phyloP scores from a whole-genome alignment of 2,113 vertebrate species.

The Lepus americanus region DNA sequence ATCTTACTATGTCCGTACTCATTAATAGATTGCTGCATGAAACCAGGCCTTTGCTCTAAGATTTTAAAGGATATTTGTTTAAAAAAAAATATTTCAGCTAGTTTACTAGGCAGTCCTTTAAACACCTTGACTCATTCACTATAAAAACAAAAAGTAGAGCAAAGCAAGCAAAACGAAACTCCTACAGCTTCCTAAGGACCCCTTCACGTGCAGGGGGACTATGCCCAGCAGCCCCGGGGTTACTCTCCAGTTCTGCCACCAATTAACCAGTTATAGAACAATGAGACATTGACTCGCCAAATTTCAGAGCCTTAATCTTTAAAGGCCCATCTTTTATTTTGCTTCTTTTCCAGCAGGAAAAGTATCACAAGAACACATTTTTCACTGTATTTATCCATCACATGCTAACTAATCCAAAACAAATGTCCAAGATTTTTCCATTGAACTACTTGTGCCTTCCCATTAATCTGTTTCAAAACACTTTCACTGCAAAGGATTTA shows the following conservation, averaged over 20 bases:
- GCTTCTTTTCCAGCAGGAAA: not conserved
- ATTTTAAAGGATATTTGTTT: conserved; percentile 8
- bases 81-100: not conserved
- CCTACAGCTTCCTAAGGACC: not conserved
- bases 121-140: not conserved
- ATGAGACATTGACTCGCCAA: not conserved
- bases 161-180: not conserved
- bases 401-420: conserved; percentile 55
- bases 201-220: too few relatives aligned
- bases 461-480: conserved; percentile 38
- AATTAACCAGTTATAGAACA: conserved; percentile 73
- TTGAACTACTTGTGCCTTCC: not conserved
- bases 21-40: not conserved
- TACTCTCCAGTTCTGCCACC: not conserved
- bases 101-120: not conserved
- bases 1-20: not conserved
- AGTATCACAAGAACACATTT: conserved; percentile 23
- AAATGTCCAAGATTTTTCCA: conserved; percentile 52
- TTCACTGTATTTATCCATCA: conserved; percentile 45
- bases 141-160: not conserved
- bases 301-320: conserved; percentile 61
- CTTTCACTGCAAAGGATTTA: not conserved
- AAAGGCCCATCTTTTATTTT: conserved; percentile 64
- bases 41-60: not conserved
- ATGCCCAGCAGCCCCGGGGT: accelerated